These are phyloP conservation scores for Condylostylus longicornis DNA, from an alignment of 1,140 invertebrate genomes.

Conservation along the genomic window DNA sequence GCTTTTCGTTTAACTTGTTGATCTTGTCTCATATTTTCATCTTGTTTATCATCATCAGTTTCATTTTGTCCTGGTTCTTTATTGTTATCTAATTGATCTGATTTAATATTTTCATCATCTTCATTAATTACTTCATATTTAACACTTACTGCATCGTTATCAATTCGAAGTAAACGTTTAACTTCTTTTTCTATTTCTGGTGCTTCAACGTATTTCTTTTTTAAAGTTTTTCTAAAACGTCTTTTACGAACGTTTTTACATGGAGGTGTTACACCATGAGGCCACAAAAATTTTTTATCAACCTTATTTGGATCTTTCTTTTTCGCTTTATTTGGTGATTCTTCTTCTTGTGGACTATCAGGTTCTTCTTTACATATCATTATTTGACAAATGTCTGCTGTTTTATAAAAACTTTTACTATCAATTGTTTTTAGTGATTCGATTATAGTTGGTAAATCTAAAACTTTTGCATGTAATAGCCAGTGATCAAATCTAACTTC, in stretches of 20 bases:
- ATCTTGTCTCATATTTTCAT: constrained; percentile 22
- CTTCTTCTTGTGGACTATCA: constrained; percentile 63
- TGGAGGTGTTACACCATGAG: constrained; percentile 86
- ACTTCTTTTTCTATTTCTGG: constrained; percentile 97
- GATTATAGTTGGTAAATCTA: constrained; percentile 84
- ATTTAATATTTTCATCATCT: constrained; percentile 51
- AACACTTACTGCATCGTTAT: constrained; percentile 80
- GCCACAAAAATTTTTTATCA: constrained; percentile 86
- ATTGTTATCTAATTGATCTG: constrained; percentile 29
- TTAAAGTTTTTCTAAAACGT: constrained; percentile 86
- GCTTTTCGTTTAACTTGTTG: constrained; percentile 13
- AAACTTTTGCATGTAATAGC: constrained; percentile 71
- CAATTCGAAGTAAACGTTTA: constrained; percentile 75
- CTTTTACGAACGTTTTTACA: constrained; percentile 87
- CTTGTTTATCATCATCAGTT: constrained; percentile 32
- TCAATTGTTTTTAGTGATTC: constrained; percentile 94
- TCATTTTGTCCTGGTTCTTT: constrained; percentile 40
- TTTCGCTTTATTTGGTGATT: constrained; percentile 68
- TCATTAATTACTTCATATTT: constrained; percentile 88
- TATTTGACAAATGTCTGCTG: constrained; percentile 88
- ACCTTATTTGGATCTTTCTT: constrained; percentile 82
- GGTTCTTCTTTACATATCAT: constrained; percentile 80
- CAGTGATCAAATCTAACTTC: constrained; percentile 81
- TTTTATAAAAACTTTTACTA: constrained; percentile 92
- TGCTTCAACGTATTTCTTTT: constrained; percentile 93